Percentiles rank a stretch among this genome's conserved stretches.
Conservation (phyloP, 1,140 invertebrate genomes). For the Cephus cinctus region DNA sequence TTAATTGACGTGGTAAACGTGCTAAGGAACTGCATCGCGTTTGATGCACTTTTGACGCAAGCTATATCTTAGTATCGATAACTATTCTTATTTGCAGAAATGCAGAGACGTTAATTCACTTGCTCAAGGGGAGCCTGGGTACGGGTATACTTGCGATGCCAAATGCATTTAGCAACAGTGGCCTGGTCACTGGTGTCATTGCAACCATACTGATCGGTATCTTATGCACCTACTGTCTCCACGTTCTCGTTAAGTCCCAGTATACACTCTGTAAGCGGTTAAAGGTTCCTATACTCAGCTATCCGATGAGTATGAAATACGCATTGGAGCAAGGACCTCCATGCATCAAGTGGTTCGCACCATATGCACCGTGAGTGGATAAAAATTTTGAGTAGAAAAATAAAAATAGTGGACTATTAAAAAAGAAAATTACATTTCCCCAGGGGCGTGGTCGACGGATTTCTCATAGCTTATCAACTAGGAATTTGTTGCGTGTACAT, state of each 20-base stretch:
- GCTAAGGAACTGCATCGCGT: too few species aligned
- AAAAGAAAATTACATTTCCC: too few species aligned
- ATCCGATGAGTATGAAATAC: slow-evolving; percentile 65
- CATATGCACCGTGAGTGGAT: slow-evolving; percentile 57
- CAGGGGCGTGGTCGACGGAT: slow-evolving; percentile 65
- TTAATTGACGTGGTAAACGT: slow-evolving; percentile 6
- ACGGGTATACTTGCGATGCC: slow-evolving; percentile 83
- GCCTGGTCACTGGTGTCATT: slow-evolving; percentile 63
- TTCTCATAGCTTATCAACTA: slow-evolving; percentile 80
- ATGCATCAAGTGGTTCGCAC: slow-evolving; percentile 56
- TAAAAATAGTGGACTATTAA: too few species aligned
- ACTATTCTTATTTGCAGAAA: slow-evolving; percentile 53
- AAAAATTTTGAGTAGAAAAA: too few species aligned
- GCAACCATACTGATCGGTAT: slow-evolving; percentile 62
- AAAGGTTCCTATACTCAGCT: slow-evolving; percentile 61
- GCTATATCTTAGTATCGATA: too few species aligned
- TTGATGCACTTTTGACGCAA: slow-evolving; percentile 9
- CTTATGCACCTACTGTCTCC: slow-evolving; percentile 67
- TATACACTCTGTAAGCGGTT: slow-evolving; percentile 59
- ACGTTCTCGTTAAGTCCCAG: slow-evolving; percentile 63
- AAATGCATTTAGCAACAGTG: slow-evolving; percentile 70
- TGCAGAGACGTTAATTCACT: slow-evolving; percentile 66
- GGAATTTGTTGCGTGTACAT: slow-evolving; percentile 89
- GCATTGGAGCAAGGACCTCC: slow-evolving; percentile 63
- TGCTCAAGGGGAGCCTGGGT: slow-evolving; percentile 73